Base-by-base conservation (phyloP, 2,888 invertebrate genomes). In the Amphimallon solstitiale region DNA sequence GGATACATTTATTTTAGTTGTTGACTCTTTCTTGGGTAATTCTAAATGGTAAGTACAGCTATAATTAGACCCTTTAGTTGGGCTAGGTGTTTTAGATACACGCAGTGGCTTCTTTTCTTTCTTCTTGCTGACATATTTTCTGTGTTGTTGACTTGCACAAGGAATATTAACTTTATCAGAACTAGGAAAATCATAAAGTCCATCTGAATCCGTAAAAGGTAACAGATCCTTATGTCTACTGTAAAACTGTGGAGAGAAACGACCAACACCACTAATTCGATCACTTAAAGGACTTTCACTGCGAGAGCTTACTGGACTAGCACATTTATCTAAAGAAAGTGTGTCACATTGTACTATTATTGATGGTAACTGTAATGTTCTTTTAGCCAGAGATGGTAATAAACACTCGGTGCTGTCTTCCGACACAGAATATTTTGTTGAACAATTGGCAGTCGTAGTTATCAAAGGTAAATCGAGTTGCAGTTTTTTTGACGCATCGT, bases 281-380 rank as follows among this genome's bases (percentile, higher is more conserved):
- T 92, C 92, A 80, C 92, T 92, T 51, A 92, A 81, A 7, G 92
- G 92, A 81, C 91, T 91, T 78, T 92, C 92, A 76, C 92, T 92
- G 71, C 92, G 86, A 12, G 92, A 92, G 80, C 92, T 92, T 63
- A 92, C 90, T 3, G 92, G 92, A 76, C 91, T 91, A 51, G 89
- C 78, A 48, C 71, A 84, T 75, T 86, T 85, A 74, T 87, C 87
- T 68, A 84, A 84, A 68, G 85, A 85, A 38, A 77, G 76, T 19
- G 79, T 73, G 70, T 87, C 87, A 17, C 84, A 80, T 74, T 87
- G 86, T 60, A 88, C 85, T 37, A 87, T 83, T 71, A 88, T 87
- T 0, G 90, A 86, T 62, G 90, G 87, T 71, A 91, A 81, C 74
- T 86, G 86, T 43, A 87, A 79, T 37, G 85, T 84, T 63, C 84